phyloP scores from a whole-genome alignment of 2,113 vertebrate genomes.

The Gavia stellata region DNA sequence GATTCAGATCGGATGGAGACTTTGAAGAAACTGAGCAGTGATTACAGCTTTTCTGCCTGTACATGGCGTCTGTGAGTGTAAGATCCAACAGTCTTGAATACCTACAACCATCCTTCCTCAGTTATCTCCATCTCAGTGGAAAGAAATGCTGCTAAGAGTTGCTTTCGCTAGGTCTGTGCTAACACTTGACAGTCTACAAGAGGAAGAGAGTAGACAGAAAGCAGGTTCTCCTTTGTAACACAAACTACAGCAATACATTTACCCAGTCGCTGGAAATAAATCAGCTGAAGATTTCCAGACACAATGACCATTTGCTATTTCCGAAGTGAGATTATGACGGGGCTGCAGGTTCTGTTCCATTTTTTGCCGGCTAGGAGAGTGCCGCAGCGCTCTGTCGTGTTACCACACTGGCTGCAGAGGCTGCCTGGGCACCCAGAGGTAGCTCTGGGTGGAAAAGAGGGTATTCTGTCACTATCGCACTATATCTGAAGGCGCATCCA shows the following conservation, averaged over 20 bases:
- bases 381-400: background rate
- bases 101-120: background rate
- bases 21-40: background rate
- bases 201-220: background rate
- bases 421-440: background rate
- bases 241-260: background rate
- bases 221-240: background rate
- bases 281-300: background rate
- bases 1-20: background rate
- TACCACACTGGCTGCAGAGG: background rate
- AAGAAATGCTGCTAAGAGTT: background rate
- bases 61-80: accelerated
- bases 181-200: background rate
- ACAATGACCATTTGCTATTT: background rate
- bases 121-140: background rate
- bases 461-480: background rate
- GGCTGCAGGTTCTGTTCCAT: background rate
- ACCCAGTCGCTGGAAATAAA: background rate
- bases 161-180: background rate
- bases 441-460: background rate
- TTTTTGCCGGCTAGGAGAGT: background rate
- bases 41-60: background rate
- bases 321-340: background rate
- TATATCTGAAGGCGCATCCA: background rate
- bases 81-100: background rate